A percentile compares a stretch with the other conserved stretches of the same genome.
These are phyloP conservation scores for Sarcophaga subvicina DNA, from an alignment of 2,888 invertebrate genomes.

Conservation along the genomic window DNA sequence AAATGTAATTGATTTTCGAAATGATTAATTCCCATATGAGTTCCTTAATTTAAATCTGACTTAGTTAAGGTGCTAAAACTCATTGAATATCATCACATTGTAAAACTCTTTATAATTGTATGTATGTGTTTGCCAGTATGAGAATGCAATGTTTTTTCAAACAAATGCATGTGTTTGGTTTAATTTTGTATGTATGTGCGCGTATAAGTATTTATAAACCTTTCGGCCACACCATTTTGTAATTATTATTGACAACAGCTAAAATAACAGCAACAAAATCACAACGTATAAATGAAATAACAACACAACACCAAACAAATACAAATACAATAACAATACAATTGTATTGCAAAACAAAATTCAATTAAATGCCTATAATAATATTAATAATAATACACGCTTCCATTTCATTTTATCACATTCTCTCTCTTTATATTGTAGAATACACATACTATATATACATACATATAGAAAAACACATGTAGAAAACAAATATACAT, in stretches of 20 bases:
- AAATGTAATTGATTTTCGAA: too few species aligned
- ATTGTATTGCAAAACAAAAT: slow-evolving; percentile 65
- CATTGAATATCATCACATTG: not conserved
- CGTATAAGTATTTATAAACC: slow-evolving; percentile 12
- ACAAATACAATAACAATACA: slow-evolving; percentile 37
- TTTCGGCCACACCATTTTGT: slow-evolving; percentile 65
- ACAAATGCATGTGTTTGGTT: not conserved
- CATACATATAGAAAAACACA: not conserved
- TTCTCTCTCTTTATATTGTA: not conserved
- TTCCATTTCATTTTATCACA: not conserved
- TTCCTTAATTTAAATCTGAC: not conserved
- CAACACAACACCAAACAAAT: slow-evolving; percentile 23
- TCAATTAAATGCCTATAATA: slow-evolving; percentile 67
- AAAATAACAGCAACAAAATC: slow-evolving; percentile 45
- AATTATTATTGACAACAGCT: slow-evolving; percentile 61
- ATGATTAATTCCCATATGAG: too few species aligned
- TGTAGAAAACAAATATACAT: slow-evolving; percentile 19
- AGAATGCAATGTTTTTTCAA: too few species aligned
- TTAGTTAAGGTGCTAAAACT: not conserved
- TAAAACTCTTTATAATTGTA: not conserved
- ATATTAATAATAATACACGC: slow-evolving; percentile 62
- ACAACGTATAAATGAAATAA: slow-evolving; percentile 43
- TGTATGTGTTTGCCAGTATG: not conserved
- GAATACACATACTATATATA: not conserved
- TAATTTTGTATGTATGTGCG: not conserved